Conservation (phyloP, 2,888 invertebrate genomes). For the Acrobasis consociella region DNA sequence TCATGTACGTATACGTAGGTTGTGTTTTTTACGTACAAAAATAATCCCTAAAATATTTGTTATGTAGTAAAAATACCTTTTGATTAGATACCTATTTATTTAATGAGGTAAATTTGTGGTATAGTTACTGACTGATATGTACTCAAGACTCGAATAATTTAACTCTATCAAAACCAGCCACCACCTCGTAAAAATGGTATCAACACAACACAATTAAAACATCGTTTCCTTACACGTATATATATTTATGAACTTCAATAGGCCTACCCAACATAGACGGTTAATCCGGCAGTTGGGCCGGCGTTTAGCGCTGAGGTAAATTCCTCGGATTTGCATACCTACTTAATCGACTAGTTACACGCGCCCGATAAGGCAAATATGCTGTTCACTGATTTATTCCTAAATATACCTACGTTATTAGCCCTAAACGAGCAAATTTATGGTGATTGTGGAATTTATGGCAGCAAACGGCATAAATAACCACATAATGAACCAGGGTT, state of each 20-base stretch:
- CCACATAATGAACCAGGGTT: background rate
- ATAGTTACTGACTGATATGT: no score
- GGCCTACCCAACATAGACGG: background rate
- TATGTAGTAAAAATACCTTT: no score
- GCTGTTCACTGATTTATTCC: constrained; percentile 60
- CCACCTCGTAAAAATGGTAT: background rate
- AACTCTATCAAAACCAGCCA: no score
- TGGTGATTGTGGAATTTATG: constrained; percentile 34
- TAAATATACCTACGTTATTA: constrained; percentile 51
- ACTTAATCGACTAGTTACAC: constrained; percentile 62
- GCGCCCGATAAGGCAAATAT: constrained; percentile 58
- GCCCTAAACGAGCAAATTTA: constrained; percentile 52
- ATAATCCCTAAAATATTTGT: no score
- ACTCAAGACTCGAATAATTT: no score
- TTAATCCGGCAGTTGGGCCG: constrained; percentile 25
- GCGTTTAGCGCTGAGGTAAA: constrained; percentile 58
- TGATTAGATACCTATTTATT: no score
- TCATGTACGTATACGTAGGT: background rate
- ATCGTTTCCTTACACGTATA: background rate
- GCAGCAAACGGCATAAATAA: constrained; percentile 14
- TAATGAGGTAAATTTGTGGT: no score
- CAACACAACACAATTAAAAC: background rate
- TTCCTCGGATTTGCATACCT: constrained; percentile 65
- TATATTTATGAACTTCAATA: background rate
- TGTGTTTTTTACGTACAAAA: no score